phyloP scores from a whole-genome alignment of 2,113 vertebrate species.

The Prunella fulvescens region DNA sequence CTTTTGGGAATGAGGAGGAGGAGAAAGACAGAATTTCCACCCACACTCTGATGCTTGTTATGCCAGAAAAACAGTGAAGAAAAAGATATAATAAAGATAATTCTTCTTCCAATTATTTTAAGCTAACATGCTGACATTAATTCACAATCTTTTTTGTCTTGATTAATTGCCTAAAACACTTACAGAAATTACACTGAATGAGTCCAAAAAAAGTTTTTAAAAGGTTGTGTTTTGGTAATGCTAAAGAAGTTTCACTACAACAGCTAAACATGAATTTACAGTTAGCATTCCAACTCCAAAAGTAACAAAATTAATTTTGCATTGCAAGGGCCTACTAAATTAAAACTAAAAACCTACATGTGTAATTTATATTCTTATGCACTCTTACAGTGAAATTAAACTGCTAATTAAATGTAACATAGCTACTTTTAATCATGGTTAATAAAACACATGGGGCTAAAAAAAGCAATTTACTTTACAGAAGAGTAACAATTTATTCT shows the following conservation, averaged over 20 bases:
- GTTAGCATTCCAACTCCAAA: background rate
- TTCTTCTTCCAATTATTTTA: background rate
- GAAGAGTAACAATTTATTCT: background rate
- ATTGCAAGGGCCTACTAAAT: background rate
- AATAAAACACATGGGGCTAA: background rate
- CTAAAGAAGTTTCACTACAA: background rate
- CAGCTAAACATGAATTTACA: background rate
- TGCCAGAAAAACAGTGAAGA: background rate
- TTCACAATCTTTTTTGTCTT: background rate
- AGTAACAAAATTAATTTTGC: background rate
- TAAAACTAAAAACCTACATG: background rate
- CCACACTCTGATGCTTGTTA: background rate
- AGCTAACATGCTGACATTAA: background rate
- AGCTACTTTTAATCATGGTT: background rate
- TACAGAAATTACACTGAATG: background rate
- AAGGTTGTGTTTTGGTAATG: background rate
- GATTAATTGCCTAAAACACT: background rate
- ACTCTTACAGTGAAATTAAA: background rate
- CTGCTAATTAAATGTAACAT: background rate
- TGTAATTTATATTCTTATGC: background rate
- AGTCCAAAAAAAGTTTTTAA: background rate
- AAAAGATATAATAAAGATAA: background rate
- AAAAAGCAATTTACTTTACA: background rate
- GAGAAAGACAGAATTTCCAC: background rate
- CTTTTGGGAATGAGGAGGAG: rapidly evolving